A percentile compares a stretch with the other conserved stretches of the same genome.
Evolutionary conservation across 2,113 vertebrate species (phyloP).

Genomic region (Lota lota): DNA sequence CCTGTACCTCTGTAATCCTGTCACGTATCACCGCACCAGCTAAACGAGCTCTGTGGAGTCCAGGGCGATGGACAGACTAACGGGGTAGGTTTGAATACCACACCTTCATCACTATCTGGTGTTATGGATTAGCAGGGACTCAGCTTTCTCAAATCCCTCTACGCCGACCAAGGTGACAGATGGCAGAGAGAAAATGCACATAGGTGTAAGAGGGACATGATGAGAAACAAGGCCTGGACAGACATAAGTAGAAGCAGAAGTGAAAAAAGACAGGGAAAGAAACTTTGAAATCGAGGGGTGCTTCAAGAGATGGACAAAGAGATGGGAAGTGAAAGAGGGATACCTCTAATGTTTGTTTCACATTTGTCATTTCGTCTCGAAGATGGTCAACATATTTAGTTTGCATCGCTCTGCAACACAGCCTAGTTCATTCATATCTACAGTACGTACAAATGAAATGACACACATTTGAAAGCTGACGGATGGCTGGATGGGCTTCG

Average conservation of each 20-base stretch:
- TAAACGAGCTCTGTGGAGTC: conserved; percentile 9
- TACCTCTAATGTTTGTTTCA: too few relatives aligned
- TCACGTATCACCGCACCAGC: neutral
- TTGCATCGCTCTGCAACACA: too few relatives aligned
- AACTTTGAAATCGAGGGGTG: too few relatives aligned
- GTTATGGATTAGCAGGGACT: conserved; percentile 60
- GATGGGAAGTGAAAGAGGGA: too few relatives aligned
- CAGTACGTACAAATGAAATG: too few relatives aligned
- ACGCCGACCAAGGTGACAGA: conserved; percentile 60
- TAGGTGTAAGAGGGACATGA: neutral
- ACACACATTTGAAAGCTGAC: neutral
- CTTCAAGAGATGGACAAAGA: too few relatives aligned
- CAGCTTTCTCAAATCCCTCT: conserved; percentile 72
- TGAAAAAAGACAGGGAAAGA: too few relatives aligned
- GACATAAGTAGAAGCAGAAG: conserved; percentile 5
- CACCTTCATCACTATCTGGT: conserved; percentile 51
- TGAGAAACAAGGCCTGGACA: neutral
- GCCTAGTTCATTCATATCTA: too few relatives aligned
- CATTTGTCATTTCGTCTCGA: neutral
- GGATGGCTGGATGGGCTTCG: too few relatives aligned
- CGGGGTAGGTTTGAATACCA: conserved; percentile 21
- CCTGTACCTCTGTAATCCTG: neutral
- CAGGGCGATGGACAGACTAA: conserved; percentile 5
- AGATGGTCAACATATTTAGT: too few relatives aligned
- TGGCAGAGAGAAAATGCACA: conserved; percentile 37